Evolutionary conservation across 2,797 vertebrate genomes (phyloP).

Genomic region (Cynopterus sphinx): DNA sequence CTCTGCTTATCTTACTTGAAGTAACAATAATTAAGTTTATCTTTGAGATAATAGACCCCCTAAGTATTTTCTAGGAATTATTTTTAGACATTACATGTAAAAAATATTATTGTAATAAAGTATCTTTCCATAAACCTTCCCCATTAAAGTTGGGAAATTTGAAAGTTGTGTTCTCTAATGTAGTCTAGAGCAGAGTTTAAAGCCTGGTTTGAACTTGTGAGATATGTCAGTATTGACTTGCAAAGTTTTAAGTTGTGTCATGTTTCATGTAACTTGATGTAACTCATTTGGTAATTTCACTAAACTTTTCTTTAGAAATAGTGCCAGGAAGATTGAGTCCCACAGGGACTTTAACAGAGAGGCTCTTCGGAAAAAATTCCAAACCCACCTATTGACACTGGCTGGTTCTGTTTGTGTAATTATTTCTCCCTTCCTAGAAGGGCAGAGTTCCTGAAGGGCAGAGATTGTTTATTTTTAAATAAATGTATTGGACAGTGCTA

Average conservation of each 20-base stretch:
- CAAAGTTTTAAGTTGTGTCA: slow-evolving; percentile 43
- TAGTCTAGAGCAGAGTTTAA: neutral
- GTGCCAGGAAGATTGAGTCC: neutral
- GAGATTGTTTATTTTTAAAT: slow-evolving; percentile 31
- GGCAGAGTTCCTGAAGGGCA: neutral
- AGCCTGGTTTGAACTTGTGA: neutral
- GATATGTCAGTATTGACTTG: slow-evolving; percentile 11
- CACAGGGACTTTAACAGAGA: neutral
- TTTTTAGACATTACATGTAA: slow-evolving; percentile 30
- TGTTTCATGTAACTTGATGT: slow-evolving; percentile 7
- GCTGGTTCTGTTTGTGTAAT: neutral
- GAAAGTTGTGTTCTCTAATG: neutral
- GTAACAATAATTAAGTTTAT: slow-evolving; percentile 44
- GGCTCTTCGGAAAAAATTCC: slow-evolving; percentile 25
- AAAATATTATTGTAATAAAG: slow-evolving; percentile 5
- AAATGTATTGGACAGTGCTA: neutral
- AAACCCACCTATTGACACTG: neutral
- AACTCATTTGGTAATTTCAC: slow-evolving; percentile 25
- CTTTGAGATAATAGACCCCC: neutral
- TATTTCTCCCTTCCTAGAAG: neutral
- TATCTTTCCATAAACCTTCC: slow-evolving; percentile 14
- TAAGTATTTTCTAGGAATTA: slow-evolving; percentile 49
- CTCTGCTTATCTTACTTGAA: slow-evolving; percentile 10
- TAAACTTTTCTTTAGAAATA: neutral
- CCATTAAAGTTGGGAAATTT: slow-evolving; percentile 5